Evolutionary conservation across 2,888 invertebrate genomes (phyloP).

Genomic region (Agonopterix subpropinquella): DNA sequence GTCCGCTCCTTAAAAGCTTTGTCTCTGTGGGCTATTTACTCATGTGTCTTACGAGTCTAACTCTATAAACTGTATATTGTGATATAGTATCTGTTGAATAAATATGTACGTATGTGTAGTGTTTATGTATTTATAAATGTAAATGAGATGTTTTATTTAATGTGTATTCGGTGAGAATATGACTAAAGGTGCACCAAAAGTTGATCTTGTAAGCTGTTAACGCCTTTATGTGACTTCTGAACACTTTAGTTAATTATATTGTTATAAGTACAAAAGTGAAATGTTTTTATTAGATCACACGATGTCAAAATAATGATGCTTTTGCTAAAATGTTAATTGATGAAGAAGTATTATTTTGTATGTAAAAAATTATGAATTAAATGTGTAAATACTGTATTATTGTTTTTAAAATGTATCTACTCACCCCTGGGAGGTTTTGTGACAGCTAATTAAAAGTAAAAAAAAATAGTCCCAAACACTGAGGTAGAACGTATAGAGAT

Average conservation of each 20-base stretch:
- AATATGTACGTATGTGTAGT: not conserved
- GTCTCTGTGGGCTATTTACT: too few relatives aligned
- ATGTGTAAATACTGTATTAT: conserved; percentile 36
- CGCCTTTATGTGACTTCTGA: too few relatives aligned
- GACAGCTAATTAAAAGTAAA: too few relatives aligned
- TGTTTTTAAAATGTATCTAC: not conserved
- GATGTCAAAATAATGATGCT: conserved; percentile 26
- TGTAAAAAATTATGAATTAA: conserved; percentile 46
- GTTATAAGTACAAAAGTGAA: conserved; percentile 41
- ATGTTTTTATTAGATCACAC: conserved; percentile 22
- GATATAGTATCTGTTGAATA: not conserved
- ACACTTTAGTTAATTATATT: not conserved
- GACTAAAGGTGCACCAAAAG: too few relatives aligned
- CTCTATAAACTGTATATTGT: not conserved
- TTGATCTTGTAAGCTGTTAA: too few relatives aligned
- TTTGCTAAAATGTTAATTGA: conserved; percentile 38
- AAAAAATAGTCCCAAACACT: too few relatives aligned
- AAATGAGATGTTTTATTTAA: not conserved
- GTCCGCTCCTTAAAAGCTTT: too few relatives aligned
- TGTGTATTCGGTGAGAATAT: too few relatives aligned
- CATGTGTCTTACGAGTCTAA: too few relatives aligned
- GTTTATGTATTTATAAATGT: not conserved
- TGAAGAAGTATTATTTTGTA: conserved; percentile 58
- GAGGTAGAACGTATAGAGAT: too few relatives aligned
- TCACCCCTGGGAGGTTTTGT: too few relatives aligned